These are phyloP conservation scores for Agriotes lineatus DNA, from an alignment of 2,888 invertebrate genomes.

Conservation along the genomic window DNA sequence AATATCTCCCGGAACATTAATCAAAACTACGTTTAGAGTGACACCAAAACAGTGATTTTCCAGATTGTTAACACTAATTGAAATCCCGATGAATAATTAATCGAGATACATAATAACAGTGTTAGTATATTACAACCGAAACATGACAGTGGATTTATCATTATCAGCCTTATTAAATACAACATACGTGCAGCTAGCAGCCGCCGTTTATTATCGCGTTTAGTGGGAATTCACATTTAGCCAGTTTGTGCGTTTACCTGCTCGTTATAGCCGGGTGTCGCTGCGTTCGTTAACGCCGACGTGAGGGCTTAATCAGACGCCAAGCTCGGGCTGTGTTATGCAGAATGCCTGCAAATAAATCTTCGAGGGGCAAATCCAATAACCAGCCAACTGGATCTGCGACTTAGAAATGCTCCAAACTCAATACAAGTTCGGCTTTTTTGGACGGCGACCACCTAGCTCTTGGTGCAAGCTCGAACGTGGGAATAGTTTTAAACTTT, in stretches of 20 bases:
- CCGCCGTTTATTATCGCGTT: slow-evolving; percentile 18
- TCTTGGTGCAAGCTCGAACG: slow-evolving; percentile 13
- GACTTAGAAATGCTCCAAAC: slow-evolving; percentile 26
- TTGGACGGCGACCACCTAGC: slow-evolving; percentile 16
- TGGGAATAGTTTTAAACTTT: slow-evolving; percentile 25
- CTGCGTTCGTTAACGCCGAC: no score
- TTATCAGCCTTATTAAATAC: slow-evolving; percentile 37
- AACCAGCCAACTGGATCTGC: slow-evolving; percentile 35
- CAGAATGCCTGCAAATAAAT: slow-evolving; percentile 11
- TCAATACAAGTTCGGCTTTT: slow-evolving; percentile 30
- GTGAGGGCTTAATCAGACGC: no score
- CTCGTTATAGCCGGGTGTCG: no score
- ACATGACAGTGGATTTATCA: slow-evolving; percentile 37
- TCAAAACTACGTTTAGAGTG: not conserved
- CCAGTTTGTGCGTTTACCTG: no score
- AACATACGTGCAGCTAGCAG: slow-evolving; percentile 22
- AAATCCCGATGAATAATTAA: slow-evolving; percentile 19
- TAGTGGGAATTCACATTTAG: slow-evolving; percentile 19
- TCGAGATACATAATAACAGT: slow-evolving; percentile 28
- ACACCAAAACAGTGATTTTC: slow-evolving; percentile 17
- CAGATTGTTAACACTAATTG: slow-evolving; percentile 13
- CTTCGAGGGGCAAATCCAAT: slow-evolving; percentile 26
- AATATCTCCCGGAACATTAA: not conserved
- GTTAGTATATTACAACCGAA: slow-evolving; percentile 20
- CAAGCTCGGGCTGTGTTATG: slow-evolving; percentile 1